Evolutionary conservation across 2,888 invertebrate genomes (phyloP), one percentile per base, ranked within the genome.

Genomic region (Diadromus collaris): DNA sequence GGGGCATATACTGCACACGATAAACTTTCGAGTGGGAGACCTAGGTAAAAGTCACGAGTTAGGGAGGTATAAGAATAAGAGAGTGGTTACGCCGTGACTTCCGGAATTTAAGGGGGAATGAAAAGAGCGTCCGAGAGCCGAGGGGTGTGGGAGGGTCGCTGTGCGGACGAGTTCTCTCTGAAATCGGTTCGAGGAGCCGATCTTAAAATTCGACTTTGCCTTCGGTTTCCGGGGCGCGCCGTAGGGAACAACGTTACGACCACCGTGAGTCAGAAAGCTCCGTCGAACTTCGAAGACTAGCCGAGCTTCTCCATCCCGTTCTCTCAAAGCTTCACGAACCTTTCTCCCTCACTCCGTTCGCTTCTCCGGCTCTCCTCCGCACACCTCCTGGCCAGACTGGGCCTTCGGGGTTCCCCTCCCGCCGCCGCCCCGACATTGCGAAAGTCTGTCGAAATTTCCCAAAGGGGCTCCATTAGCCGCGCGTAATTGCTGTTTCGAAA

Each of bases 401-500:
- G 38, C 51, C 68, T 56, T 68, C 38, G 38, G 41, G 41, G 54
- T 13, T 46, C 65, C 64, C 29, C 41, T 27, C 63, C 58, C 46
- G 24, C 19, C 29, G 32, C 76, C 75, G 60, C 60, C 67, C 44
- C 76, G 44, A 76, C 74, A 83, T 83, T 83, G 80, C 74, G 78
- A 83, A 85, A 86, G 84, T 86, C 84, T 83, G 83, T 83, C 82
- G 82, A 78, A 81, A 83, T 85, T 84, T 84, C 85, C 85, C 85
- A 82, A 78, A 81, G 85, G 85, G 79, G 85, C 83, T 86, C 88
- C 88, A 88, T 88, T 87, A 88, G 86, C 85, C 79, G 75, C 27
- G 73, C 81, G 85, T 88, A 88, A 88, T 88, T 88, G 88, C 87
- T 85, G 83, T 88, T 88, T 81, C 84, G 65, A 83, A 88, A 88